A percentile compares a stretch with the other conserved stretches of the same genome.
Evolutionary conservation across 2,888 invertebrate genomes (phyloP).

Genomic region (Erpobdella octoculata): DNA sequence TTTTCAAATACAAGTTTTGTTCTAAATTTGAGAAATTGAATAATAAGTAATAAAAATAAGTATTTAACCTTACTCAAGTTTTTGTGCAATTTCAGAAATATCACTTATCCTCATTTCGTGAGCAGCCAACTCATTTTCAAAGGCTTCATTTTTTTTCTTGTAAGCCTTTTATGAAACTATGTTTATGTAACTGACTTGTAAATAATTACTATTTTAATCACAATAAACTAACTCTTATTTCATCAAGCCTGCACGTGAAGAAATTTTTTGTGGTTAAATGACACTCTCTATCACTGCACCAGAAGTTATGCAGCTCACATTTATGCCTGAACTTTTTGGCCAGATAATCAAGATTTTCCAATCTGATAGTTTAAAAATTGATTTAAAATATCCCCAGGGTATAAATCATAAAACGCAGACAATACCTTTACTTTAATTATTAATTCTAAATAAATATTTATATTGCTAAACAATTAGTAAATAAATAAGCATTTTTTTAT

Average conservation of each 20-base stretch:
- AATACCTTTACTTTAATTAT: too few species aligned
- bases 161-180: slow-evolving; percentile 60
- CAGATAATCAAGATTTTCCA: slow-evolving; percentile 88
- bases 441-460: too few species aligned
- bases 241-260: slow-evolving; percentile 90
- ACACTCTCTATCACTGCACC: slow-evolving; percentile 96
- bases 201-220: neutral
- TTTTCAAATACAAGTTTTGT: neutral
- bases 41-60: neutral
- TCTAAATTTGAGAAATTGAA: neutral
- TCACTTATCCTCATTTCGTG: slow-evolving; percentile 99
- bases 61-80: slow-evolving; percentile 73
- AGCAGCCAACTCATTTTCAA: slow-evolving; percentile 95
- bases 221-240: slow-evolving; percentile 65
- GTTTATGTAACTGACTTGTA: neutral
- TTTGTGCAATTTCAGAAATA: slow-evolving; percentile 97
- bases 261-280: slow-evolving; percentile 95
- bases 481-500: neutral
- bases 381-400: too few species aligned
- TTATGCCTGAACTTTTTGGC: slow-evolving; percentile 99
- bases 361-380: slow-evolving; percentile 54
- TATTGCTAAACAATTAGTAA: too few species aligned
- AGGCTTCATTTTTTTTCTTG: slow-evolving; percentile 99
- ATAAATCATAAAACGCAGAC: too few species aligned
- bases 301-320: slow-evolving; percentile 97